Evolutionary conservation across 2,888 invertebrate species (phyloP), one percentile per base, ranked within the genome.

Genomic region (Ctena decussata): DNA sequence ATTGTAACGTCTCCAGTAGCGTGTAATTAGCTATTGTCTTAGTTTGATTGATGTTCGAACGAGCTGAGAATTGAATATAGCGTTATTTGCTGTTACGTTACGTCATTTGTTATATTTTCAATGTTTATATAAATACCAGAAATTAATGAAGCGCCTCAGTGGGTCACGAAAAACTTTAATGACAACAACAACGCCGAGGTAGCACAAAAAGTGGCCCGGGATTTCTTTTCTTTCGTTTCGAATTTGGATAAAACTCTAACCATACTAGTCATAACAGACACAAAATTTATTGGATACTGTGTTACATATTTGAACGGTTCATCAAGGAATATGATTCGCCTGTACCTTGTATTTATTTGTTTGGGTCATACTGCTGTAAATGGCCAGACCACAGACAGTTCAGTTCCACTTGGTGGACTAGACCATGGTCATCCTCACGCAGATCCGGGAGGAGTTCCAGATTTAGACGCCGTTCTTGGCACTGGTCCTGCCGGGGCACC

Each of bases 391-490:
- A 5, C 46, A 21, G 21, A 3, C 3, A 24, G 24, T 57, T 3
- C 24, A 6, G 53, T 18, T 53, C 8, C 21, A 5, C 18, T 53
- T 5, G 21, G 53, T 53, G 12, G 5, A 21, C 18, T 53, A 5
- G 53, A 53, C 21, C 53, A 53, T 21, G 21, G 21, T 18, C 53
- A 53, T 53, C 53, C 53, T n/a, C 53, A 53, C 21, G 21, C 12
- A 53, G 53, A 53, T 35, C 60, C 37, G 12, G 53, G 70, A 0
- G 75, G 53, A 35, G 80, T 80, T 0, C 75, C 75, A 70, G 70
- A 75, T n/a, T 49, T 80, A 11, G 27, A 41, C 46, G 32, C 35
- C 3, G 60, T 80, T 0, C 6, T 21, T 21, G 49, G 46, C 32
- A 37, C 75, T 2, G 49, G 35, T 21, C 12, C 41, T 15, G n/a